Conservation (phyloP, 2,113 vertebrate genomes). For the Ifrita kowaldi region DNA sequence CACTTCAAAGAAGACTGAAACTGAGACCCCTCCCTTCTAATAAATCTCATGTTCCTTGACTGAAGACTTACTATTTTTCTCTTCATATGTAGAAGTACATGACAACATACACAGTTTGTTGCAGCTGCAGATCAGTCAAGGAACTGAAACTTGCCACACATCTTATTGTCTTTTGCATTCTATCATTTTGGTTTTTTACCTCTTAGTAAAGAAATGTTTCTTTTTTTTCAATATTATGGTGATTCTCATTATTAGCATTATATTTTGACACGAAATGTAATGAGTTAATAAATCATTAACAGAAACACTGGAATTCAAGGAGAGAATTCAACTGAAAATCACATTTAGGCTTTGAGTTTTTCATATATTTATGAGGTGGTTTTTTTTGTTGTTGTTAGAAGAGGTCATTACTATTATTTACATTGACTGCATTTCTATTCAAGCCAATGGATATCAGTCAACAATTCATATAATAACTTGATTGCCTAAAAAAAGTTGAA, state of each 20-base stretch:
- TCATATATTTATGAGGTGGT: background rate
- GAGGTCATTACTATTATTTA: background rate
- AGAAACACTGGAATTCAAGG: background rate
- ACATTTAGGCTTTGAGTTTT: background rate
- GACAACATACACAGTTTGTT: background rate
- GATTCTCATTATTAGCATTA: background rate
- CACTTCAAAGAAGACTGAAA: background rate
- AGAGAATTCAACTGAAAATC: background rate
- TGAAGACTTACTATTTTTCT: background rate
- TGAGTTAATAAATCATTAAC: background rate
- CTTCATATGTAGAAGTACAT: background rate
- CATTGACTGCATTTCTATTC: background rate
- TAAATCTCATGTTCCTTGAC: background rate
- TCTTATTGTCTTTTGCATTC: background rate
- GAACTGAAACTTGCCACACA: background rate
- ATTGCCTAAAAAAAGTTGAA: background rate
- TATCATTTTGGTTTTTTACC: background rate
- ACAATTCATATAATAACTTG: background rate
- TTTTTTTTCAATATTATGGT: background rate
- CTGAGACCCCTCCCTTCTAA: background rate
- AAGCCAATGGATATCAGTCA: background rate
- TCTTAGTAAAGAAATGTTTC: background rate
- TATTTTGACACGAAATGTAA: background rate
- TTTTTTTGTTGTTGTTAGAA: background rate
- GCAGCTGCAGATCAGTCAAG: background rate